Conservation (phyloP, 2,797 vertebrate species). For the Artibeus jamaicensis region DNA sequence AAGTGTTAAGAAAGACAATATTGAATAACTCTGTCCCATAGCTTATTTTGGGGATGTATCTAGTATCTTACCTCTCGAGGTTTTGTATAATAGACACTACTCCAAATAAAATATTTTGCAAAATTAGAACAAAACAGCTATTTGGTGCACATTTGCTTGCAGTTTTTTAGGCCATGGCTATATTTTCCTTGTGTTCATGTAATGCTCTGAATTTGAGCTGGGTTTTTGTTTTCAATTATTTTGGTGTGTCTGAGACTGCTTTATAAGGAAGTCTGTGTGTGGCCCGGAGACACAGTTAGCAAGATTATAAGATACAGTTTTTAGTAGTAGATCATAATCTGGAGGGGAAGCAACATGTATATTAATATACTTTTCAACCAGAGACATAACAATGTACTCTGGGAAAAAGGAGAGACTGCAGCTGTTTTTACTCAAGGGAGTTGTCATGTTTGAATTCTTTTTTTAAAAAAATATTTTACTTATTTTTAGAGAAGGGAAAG, state of each 20-base stretch:
- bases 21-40: neutral
- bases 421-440: neutral
- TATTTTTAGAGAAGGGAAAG: no score
- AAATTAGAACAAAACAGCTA: neutral
- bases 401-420: neutral
- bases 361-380: neutral
- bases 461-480: no score
- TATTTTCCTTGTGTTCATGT: neutral
- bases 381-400: neutral
- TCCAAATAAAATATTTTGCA: neutral
- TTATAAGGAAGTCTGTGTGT: neutral
- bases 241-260: neutral
- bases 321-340: neutral
- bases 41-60: neutral
- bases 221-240: neutral
- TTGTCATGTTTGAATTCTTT: neutral
- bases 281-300: neutral
- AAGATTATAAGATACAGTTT: neutral
- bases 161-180: neutral
- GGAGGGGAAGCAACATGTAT: neutral
- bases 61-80: neutral
- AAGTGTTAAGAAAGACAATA: neutral
- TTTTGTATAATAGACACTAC: neutral
- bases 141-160: neutral
- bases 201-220: neutral